Evolutionary conservation across 2,888 invertebrate genomes (phyloP), one percentile per base, ranked within the genome.

Genomic region (Capitulum mitella): DNA sequence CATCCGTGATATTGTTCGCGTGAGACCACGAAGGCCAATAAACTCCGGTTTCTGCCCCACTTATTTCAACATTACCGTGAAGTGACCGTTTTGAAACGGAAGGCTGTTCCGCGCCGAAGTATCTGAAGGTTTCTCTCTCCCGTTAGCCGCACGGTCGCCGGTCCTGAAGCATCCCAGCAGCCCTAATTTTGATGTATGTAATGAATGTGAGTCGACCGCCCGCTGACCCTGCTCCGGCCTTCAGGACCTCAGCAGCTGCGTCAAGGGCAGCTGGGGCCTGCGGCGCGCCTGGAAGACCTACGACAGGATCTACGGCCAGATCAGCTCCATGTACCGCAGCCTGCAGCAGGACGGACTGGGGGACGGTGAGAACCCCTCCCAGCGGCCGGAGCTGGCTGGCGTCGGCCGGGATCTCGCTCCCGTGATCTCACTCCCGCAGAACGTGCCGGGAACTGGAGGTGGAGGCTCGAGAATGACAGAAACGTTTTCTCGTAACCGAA

Each of bases 281-380:
- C 85, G 91, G 46, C 90, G 90, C 84, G 90, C 91, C 0, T 92
- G 91, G 90, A 90, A 90, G 84, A 87, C 90, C 79, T 92, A 92
- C 83, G 90, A 90, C 82, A 88, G 88, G 82, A 87, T 89, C 1
- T 90, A 91, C 84, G 87, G 86, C 77, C 89, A 90, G 82, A 87
- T 91, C 82, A 85, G 87, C 34, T 85, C 86, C 32, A 83, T 91
- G 19, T 89, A 90, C 82, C 87, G 87, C 77, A 86, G 86, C 77
- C 34, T 46, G 46, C 54, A 29, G 58, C 58, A 12, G 37, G 61
- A 61, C 12, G 6, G 26, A 8, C 40, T 5, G 1, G 46, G 29
- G 14, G 29, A 22, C 19, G 70, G 43, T 40, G 29, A 40, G 61
- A 19, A 16, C 10, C 3, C 51, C 3, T 32, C 34, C 2, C 6